Conservation (phyloP, 2,797 vertebrate genomes). For the Pseudochirops corinnae region DNA sequence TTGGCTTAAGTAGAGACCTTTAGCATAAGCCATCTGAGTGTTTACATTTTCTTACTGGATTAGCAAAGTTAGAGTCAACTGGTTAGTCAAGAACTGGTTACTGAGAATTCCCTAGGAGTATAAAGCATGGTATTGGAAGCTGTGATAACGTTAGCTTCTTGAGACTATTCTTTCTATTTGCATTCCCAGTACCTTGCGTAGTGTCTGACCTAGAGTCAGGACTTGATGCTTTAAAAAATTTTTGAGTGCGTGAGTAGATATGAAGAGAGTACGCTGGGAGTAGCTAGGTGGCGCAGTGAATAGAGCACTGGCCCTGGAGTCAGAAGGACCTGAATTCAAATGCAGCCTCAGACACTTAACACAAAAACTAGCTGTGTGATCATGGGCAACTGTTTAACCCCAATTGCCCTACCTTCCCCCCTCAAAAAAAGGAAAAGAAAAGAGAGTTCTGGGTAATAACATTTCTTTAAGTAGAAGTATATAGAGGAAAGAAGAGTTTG, state of each 20-base stretch:
- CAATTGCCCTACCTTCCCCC: too few species aligned
- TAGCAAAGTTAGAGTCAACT: not conserved
- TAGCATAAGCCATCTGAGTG: not conserved
- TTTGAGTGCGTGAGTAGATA: not conserved
- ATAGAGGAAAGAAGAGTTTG: not conserved
- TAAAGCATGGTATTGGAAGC: not conserved
- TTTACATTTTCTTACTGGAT: not conserved
- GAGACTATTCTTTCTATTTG: not conserved
- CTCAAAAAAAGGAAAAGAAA: too few species aligned
- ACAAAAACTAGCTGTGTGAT: too few species aligned
- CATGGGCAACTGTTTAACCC: too few species aligned
- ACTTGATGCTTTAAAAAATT: not conserved
- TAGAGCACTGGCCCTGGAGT: too few species aligned
- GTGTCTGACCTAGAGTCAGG: not conserved
- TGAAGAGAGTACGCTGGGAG: not conserved
- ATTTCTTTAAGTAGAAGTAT: not conserved
- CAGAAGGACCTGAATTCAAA: too few species aligned
- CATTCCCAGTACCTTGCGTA: not conserved
- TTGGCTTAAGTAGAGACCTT: not conserved
- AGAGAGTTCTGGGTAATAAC: not conserved
- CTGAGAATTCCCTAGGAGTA: not conserved
- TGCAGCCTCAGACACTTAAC: too few species aligned
- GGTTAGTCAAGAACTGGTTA: not conserved
- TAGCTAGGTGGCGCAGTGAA: too few species aligned
- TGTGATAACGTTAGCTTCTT: not conserved